Evolutionary conservation across 2,888 invertebrate species (phyloP), one percentile per base, ranked within the genome.

Genomic region (Miltochrista miniata): DNA sequence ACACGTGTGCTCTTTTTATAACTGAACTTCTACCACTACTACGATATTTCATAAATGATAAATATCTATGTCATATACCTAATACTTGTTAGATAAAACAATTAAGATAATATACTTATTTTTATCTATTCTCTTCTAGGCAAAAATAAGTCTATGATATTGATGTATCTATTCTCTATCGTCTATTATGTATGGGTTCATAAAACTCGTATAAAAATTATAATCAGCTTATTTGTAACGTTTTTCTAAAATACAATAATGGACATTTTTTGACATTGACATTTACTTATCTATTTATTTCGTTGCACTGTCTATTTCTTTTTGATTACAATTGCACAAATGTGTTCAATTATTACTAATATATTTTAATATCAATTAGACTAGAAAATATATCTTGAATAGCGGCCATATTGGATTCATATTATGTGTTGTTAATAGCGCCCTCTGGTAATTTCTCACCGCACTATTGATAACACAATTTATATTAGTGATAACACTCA

Each of bases 341-440:
- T 43, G 5, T 33, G 0, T 33, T 15, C 33, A 15, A 18, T 4
- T 2, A 12, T 15, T 43, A 15, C 15, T 4, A 4, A 18, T 12
- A 18, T 34, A 18, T 14, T 8, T 15, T 18, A 0, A 2, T 15
- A 18, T 34, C 5, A 43, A 34, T 4, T 43, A 5, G 10, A 7
- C 15, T n/a, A 33, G 15, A 33, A 34, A 51, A 31, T 15, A 49
- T 44, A 40, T 30, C 36, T 54, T 30, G 11, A 51, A 54, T n/a
- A 59, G 72, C 79, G 57, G 87, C 88, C 88, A 88, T 88, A 68
- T 88, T 88, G 82, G 59, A 77, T 79, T 78, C 74, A 56, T 64
- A 61, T 68, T n/a, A 64, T 59, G 34, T 41, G 52, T 44, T 36
- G 39, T 48, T 33, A 64, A 61, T 73, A 66, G 53, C 72, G 83